phyloP scores from a whole-genome alignment of 2,113 vertebrate species.

The Agapornis roseicollis region DNA sequence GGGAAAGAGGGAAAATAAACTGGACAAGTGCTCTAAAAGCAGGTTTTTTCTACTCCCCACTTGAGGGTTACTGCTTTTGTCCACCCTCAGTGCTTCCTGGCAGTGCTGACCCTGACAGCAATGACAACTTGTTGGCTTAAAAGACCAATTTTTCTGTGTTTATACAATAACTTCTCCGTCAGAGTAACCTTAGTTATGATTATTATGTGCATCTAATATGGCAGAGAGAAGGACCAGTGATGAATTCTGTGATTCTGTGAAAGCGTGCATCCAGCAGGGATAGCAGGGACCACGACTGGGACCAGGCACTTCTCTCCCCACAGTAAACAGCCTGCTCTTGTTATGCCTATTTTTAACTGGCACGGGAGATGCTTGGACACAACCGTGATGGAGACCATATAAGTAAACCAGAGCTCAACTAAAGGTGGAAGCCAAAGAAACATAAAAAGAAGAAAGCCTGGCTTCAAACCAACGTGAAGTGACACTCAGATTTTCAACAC shows the following conservation, averaged over 20 bases:
- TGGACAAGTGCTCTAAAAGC: background rate
- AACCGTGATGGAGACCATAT: background rate
- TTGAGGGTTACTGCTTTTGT: background rate
- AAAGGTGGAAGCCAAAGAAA: conserved; percentile 2
- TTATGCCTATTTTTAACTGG: background rate
- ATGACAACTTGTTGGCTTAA: background rate
- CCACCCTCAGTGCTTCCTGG: background rate
- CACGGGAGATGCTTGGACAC: background rate
- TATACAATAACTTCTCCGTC: background rate
- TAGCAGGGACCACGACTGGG: accelerated
- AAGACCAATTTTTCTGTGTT: background rate
- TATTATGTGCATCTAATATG: accelerated
- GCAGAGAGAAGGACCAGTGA: background rate
- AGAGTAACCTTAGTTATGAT: background rate
- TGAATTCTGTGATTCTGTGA: too few relatives aligned
- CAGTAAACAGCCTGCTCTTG: background rate
- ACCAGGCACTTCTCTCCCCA: background rate
- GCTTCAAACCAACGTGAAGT: background rate
- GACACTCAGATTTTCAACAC: conserved; percentile 21
- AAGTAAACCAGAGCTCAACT: background rate
- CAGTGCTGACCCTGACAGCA: background rate
- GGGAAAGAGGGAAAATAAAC: background rate
- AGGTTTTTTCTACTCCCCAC: background rate
- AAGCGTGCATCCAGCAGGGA: background rate
- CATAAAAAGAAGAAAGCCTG: conserved; percentile 7